Percentiles rank a stretch among this genome's conserved stretches.
phyloP scores from a whole-genome alignment of 2,888 invertebrate genomes.

The Oxytorus armatus region DNA sequence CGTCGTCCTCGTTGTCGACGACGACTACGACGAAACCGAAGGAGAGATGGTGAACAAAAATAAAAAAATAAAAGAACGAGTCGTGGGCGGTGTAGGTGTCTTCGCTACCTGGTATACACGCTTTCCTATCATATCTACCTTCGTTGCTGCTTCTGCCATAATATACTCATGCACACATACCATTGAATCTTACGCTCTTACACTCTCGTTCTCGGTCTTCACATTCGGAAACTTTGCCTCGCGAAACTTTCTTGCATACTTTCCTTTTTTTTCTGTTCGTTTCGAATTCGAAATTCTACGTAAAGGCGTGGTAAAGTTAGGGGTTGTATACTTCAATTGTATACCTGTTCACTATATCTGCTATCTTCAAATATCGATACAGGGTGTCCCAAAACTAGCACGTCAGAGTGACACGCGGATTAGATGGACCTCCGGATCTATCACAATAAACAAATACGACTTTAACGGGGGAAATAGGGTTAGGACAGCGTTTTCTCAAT shows the following conservation, averaged over 20 bases:
- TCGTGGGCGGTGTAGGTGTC: constrained; percentile 59
- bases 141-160: constrained; percentile 3
- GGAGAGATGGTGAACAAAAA: constrained; percentile 21
- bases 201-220: constrained; percentile 15
- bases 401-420: too few species aligned
- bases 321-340: constrained; percentile 27
- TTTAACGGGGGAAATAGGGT: too few species aligned
- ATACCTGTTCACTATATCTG: constrained; percentile 8
- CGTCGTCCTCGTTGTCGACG: constrained; percentile 49
- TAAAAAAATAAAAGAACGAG: constrained; percentile 4
- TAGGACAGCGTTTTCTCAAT: too few species aligned
- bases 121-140: background rate
- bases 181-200: background rate
- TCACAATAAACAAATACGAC: too few species aligned
- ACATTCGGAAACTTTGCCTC: constrained; percentile 26
- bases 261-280: background rate
- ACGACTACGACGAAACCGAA: constrained; percentile 32
- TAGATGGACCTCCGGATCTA: too few species aligned
- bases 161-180: constrained; percentile 23
- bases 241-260: constrained; percentile 16
- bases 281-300: constrained; percentile 25
- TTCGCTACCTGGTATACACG: constrained; percentile 31
- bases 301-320: too few species aligned
- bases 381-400: too few species aligned
- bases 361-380: constrained; percentile 6